Conservation (phyloP, 2,113 vertebrate genomes). For the Grantiella picta region DNA sequence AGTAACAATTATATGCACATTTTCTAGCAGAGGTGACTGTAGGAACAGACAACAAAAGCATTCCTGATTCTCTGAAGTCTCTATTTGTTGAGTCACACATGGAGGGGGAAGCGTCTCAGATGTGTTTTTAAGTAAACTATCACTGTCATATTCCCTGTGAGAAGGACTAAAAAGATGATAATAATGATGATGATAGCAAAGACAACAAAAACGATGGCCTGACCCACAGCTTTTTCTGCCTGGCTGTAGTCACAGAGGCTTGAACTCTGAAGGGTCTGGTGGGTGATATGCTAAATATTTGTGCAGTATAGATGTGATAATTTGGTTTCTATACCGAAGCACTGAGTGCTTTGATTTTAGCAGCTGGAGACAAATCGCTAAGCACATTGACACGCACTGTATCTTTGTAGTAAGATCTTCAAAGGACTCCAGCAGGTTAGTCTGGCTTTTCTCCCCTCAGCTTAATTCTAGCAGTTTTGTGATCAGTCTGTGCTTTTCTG, state of each 20-base stretch:
- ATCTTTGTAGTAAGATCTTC: constrained; percentile 29
- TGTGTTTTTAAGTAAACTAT: background rate
- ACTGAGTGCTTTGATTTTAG: constrained; percentile 31
- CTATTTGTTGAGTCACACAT: constrained; percentile 6
- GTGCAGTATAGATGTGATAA: background rate
- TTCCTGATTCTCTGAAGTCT: background rate
- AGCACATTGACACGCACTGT: background rate
- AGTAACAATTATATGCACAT: background rate
- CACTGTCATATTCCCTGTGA: background rate
- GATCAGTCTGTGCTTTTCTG: background rate
- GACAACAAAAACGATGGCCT: background rate
- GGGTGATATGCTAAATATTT: background rate
- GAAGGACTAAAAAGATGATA: background rate
- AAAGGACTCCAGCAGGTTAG: constrained; percentile 42
- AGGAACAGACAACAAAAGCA: background rate
- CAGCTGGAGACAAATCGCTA: constrained; percentile 12
- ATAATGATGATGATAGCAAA: background rate
- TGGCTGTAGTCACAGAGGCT: background rate
- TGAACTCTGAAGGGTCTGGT: background rate
- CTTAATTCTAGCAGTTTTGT: background rate
- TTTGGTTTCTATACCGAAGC: background rate
- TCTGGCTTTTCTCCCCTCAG: background rate
- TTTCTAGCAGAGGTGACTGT: constrained; percentile 1
- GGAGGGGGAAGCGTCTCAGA: background rate
- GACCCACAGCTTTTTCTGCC: background rate